Evolutionary conservation across 2,888 invertebrate genomes (phyloP), one percentile per base, ranked within the genome.

Genomic region (Iselma pallidipennis): DNA sequence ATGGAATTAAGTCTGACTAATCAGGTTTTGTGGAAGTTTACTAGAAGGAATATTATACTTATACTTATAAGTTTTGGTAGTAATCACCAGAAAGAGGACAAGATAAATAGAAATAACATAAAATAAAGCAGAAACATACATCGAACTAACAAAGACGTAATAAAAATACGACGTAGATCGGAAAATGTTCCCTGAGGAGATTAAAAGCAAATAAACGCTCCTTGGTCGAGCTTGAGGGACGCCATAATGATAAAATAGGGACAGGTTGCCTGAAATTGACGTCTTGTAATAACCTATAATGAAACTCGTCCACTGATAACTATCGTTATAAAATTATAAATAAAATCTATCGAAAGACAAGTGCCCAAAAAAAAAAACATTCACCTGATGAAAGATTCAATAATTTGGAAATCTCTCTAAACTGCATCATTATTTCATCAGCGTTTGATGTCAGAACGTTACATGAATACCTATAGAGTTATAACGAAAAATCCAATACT

Each of bases 161-260:
- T 61, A 55, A 59, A 63, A 63, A 61, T 59, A 63, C 58, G 33
- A 51, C 31, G 51, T 50, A 57, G 59, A 62, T 63, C 63, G 55
- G 53, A 61, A 50, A 61, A 61, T 55, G 49, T 54, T 55, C 63
- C 64, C 64, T 51, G 31, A 31, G 64, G 64, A 64, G 64, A 66
- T 66, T 62, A 66, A 65, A 66, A 66, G 59, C 64, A 65, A 66
- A 65, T 66, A 66, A 66, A 66, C 62, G 64, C 53, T 54, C 61
- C 55, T 52, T 42, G 59, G 59, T 55, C 48, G 58, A 53, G 56
- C 55, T 65, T 59, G 57, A 53, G 52, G 59, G 59, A 61, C 57
- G 28, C 55, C 51, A 51, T 61, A 57, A 51, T 53, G 52, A 61
- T 61, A 57, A 61, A 61, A 61, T 57, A 61, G 37, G 33, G 59